A percentile compares a stretch with the other conserved stretches of the same genome.
phyloP scores from a whole-genome alignment of 2,888 invertebrate species.

The Gari tellinella region DNA sequence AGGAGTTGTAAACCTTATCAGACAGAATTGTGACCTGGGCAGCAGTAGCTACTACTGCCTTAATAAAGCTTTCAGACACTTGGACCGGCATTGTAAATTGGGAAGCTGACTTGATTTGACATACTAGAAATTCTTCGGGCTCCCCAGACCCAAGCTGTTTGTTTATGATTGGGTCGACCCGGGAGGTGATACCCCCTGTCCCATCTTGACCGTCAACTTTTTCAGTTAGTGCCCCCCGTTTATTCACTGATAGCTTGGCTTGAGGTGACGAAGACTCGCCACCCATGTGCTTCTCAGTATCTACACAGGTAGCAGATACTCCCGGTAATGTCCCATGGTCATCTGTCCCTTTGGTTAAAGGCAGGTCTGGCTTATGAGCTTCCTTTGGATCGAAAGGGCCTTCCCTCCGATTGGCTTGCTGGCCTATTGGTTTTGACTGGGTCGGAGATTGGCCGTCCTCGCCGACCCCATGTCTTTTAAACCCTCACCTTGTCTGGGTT shows the following conservation, averaged over 20 bases:
- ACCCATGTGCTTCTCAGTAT: no score
- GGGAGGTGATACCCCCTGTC: no score
- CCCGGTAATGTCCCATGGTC: no score
- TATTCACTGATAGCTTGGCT: no score
- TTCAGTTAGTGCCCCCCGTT: no score
- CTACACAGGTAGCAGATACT: no score
- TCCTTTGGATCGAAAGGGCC: no score
- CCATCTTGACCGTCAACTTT: no score
- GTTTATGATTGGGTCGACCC: not conserved
- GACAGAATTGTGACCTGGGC: slow-evolving; percentile 54
- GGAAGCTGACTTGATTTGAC: slow-evolving; percentile 22
- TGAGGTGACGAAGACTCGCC: no score
- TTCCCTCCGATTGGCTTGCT: no score
- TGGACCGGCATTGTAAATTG: slow-evolving; percentile 20
- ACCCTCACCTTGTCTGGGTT: not conserved
- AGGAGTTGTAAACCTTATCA: slow-evolving; percentile 26
- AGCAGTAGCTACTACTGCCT: slow-evolving; percentile 42
- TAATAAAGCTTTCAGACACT: slow-evolving; percentile 1
- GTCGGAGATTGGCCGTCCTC: not conserved
- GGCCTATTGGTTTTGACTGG: not conserved
- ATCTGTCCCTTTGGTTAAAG: no score
- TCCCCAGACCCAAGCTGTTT: not conserved
- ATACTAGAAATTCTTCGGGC: not conserved
- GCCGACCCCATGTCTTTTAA: slow-evolving; percentile 4
- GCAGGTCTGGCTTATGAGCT: not conserved